Evolutionary conservation across 37 sponge, comb jelly and placozoan species (phyloP), one percentile per base, ranked within the genome.

Genomic region (Geodia barretti): DNA sequence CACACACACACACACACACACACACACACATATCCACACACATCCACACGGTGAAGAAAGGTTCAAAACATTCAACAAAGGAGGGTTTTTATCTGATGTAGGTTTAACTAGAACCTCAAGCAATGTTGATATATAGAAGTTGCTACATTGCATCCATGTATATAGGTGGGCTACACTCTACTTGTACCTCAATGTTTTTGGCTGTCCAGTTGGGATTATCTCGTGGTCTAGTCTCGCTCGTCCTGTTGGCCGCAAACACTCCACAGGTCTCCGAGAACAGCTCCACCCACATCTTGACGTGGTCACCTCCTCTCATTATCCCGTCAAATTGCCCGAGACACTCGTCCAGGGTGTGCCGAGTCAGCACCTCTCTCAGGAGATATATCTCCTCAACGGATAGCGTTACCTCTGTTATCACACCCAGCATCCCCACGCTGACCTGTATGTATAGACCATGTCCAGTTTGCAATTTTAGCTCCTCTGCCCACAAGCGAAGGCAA

Each of bases 271-370:
- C 78, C 39, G 82, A 75, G 63, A 79, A 73, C 19, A 81, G 20
- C 63, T 88, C 93, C 20, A 92, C 41, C 93, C 93, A 92, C 43
- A 81, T 29, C 82, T 92, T 92, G 37, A 85, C 86, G 73, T 92
- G 82, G 31, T 92, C 74, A 38, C 75, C 72, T 58, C 85, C 64
- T 0, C 3, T 19, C 4, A 73, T 60, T 3, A 88, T 28, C 11
- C 47, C 54, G 9, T 71, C 24, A 23, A 81, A 54, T 38, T 88
- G 62, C 23, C 70, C 69, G 29, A 88, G 35, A 42, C 93, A 92
- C n/a, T 85, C 39, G 14, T 70, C 29, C 14, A 92, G 70, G 36
- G 68, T 28, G 3, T 39, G 36, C 2, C 36, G 63, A 24, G 34
- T 24, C 14, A 28, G 69, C 1, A 35, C 73, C 59, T 93, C 93